These are phyloP conservation scores for Xyliphius kryptos DNA, from an alignment of 2,113 vertebrate species.

Conservation along the genomic window DNA sequence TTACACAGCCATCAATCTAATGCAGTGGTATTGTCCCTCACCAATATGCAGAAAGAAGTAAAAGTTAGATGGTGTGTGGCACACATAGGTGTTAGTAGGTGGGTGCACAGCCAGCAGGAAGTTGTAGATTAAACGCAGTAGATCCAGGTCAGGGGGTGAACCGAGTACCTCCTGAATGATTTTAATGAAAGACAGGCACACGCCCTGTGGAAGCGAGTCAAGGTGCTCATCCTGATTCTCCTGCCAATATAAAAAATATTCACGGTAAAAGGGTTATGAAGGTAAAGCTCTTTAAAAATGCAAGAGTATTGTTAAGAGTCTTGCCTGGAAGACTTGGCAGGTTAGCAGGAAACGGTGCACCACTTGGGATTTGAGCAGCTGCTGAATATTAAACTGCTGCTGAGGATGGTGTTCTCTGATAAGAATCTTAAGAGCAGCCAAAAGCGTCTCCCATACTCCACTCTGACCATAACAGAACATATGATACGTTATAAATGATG, in stretches of 20 bases:
- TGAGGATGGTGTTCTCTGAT: too few relatives aligned
- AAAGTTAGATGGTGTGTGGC: constrained; percentile 92
- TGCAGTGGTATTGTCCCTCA: too few relatives aligned
- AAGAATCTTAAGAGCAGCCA: too few relatives aligned
- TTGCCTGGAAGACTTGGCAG: constrained; percentile 94
- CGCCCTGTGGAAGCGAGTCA: constrained; percentile 78
- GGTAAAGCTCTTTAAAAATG: neutral
- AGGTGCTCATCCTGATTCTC: constrained; percentile 88
- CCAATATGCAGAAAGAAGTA: constrained; percentile 95
- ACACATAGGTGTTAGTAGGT: constrained; percentile 95
- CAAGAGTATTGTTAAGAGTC: neutral
- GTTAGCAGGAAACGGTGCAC: constrained; percentile 89
- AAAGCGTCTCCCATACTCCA: too few relatives aligned
- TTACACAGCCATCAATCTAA: too few relatives aligned
- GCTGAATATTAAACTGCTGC: too few relatives aligned
- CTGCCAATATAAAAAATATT: constrained; percentile 57
- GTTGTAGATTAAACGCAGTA: constrained; percentile 85
- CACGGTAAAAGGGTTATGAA: neutral
- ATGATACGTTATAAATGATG: too few relatives aligned
- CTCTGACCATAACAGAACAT: too few relatives aligned
- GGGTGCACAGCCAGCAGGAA: constrained; percentile 96
- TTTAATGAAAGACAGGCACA: constrained; percentile 92
- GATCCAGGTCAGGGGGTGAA: constrained; percentile 89
- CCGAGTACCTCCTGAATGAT: constrained; percentile 97
- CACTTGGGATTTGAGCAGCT: constrained; percentile 82